These are phyloP conservation scores for Pitangus sulphuratus DNA, from an alignment of 2,797 vertebrate species.

Conservation along the genomic window DNA sequence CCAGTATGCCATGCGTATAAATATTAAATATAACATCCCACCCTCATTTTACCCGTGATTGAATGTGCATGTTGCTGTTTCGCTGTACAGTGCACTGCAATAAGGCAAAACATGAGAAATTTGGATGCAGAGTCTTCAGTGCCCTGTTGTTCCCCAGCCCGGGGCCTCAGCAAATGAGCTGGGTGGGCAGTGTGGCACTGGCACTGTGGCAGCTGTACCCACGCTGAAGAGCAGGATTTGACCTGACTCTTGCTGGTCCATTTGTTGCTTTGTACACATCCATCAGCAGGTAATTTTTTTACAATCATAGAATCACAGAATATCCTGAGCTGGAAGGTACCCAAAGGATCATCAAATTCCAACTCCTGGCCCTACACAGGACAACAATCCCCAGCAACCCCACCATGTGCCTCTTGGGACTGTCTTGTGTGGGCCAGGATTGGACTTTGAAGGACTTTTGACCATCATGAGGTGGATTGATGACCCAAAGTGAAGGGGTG, in stretches of 20 bases:
- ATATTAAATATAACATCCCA: constrained; percentile 73
- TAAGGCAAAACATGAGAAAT: background rate
- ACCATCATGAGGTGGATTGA: background rate
- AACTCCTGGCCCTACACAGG: background rate
- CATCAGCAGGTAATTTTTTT: background rate
- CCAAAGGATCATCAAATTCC: background rate
- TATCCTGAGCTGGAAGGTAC: background rate
- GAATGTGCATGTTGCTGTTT: constrained; percentile 69
- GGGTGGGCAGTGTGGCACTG: background rate
- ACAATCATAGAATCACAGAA: background rate
- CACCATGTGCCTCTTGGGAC: background rate
- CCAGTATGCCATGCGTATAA: constrained; percentile 75
- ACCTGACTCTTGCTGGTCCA: background rate
- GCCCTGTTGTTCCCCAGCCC: background rate
- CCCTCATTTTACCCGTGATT: constrained; percentile 72
- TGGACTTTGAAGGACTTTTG: background rate
- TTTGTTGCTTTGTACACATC: background rate
- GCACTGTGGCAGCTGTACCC: background rate
- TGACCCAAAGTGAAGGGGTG: background rate
- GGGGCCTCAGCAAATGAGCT: background rate
- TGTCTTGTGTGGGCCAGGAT: background rate
- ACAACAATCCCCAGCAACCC: background rate
- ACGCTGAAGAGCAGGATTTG: background rate
- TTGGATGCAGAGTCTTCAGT: background rate
- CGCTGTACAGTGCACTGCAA: background rate